Conservation (phyloP, 2,113 vertebrate species). For the Osmerus mordax region DNA sequence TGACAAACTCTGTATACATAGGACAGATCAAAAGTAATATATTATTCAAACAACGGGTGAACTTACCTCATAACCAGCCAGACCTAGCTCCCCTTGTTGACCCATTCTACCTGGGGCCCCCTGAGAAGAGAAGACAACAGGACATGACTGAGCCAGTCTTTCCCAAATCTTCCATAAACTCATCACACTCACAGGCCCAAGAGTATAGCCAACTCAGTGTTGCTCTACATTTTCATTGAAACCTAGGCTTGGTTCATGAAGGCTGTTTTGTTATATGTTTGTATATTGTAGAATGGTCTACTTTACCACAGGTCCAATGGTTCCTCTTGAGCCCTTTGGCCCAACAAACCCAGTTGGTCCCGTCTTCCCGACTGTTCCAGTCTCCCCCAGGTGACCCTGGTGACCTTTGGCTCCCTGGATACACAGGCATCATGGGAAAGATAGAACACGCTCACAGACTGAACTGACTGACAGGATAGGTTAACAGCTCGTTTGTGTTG, state of each 20-base stretch:
- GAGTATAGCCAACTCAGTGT: no score
- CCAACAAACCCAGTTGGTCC: slow-evolving; percentile 85
- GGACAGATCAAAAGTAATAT: background rate
- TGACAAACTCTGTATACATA: background rate
- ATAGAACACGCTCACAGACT: background rate
- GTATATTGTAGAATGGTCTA: slow-evolving; percentile 16
- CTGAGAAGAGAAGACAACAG: slow-evolving; percentile 57
- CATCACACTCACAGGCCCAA: no score
- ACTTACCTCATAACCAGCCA: slow-evolving; percentile 89
- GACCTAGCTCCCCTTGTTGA: slow-evolving; percentile 87
- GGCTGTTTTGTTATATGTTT: slow-evolving; percentile 9
- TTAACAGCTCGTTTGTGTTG: no score
- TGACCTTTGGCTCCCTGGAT: slow-evolving; percentile 89
- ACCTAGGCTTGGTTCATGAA: slow-evolving; percentile 8
- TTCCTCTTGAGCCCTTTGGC: slow-evolving; percentile 95
- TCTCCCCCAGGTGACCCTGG: slow-evolving; percentile 90
- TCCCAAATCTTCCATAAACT: no score
- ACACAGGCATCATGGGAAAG: background rate
- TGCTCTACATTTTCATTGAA: background rate
- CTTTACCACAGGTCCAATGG: slow-evolving; percentile 89
- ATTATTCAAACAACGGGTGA: background rate
- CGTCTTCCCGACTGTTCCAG: slow-evolving; percentile 80
- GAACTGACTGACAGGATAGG: no score
- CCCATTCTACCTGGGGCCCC: slow-evolving; percentile 93
- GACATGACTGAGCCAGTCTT: background rate